Evolutionary conservation across 2,113 vertebrate species (phyloP).

Genomic region (Anhinga anhinga): DNA sequence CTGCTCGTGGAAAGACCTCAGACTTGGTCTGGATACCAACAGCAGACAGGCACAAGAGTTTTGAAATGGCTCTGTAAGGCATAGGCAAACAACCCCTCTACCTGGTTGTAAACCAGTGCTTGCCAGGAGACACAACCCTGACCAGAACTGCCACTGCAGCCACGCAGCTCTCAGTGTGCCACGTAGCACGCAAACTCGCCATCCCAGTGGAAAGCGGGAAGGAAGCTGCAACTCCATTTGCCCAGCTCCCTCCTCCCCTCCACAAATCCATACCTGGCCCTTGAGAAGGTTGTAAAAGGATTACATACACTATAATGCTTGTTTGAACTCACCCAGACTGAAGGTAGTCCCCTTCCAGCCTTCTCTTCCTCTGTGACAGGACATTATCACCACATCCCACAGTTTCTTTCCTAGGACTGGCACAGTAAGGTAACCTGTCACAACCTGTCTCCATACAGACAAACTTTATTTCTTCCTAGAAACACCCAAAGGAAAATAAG

Average conservation of each 20-base stretch:
- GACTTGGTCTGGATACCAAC: neutral
- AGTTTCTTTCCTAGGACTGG: neutral
- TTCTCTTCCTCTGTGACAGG: neutral
- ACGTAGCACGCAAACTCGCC: fast-evolving
- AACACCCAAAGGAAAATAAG: neutral
- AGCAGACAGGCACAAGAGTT: neutral
- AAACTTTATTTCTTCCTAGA: neutral
- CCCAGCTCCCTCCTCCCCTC: neutral
- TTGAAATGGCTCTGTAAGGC: neutral
- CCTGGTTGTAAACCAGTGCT: neutral
- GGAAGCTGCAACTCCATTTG: neutral
- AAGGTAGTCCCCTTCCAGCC: neutral
- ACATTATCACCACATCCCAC: neutral
- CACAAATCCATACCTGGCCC: neutral
- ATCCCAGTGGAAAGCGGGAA: neutral
- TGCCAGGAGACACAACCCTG: neutral
- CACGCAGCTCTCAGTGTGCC: neutral
- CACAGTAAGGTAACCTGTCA: neutral
- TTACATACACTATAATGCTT: neutral
- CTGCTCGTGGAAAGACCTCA: neutral
- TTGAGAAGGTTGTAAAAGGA: neutral
- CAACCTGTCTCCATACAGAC: neutral
- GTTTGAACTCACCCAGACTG: neutral
- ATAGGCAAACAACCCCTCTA: neutral
- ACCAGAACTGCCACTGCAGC: neutral